A percentile compares a stretch with the other conserved stretches of the same genome.
Conservation (phyloP, 2,113 vertebrate genomes). For the Lampris megalopsis region DNA sequence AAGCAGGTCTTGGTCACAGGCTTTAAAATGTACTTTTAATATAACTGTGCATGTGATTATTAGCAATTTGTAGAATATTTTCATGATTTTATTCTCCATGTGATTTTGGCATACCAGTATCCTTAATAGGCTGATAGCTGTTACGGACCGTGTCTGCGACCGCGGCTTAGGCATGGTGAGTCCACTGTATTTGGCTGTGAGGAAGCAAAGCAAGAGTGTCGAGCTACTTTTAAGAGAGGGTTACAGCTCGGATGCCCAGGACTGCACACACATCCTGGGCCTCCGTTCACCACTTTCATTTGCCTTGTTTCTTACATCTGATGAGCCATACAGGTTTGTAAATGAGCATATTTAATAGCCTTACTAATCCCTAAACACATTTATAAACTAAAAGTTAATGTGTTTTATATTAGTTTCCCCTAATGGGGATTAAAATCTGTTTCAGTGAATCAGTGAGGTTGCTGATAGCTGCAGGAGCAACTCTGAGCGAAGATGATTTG, state of each 20-base stretch:
- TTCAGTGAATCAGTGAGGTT: constrained; percentile 62
- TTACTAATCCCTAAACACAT: background rate
- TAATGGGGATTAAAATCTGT: background rate
- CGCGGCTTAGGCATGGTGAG: constrained; percentile 85
- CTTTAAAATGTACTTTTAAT: no score
- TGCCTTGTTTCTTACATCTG: constrained; percentile 17
- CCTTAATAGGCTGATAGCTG: constrained; percentile 81
- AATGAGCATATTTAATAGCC: accelerated
- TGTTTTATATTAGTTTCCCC: background rate
- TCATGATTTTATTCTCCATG: background rate
- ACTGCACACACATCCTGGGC: constrained; percentile 76
- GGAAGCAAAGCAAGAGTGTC: constrained; percentile 75
- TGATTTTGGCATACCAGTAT: constrained; percentile 61
- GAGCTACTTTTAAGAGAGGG: constrained; percentile 84
- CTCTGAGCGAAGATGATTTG: constrained; percentile 58
- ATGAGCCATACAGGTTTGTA: constrained; percentile 38
- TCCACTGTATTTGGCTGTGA: constrained; percentile 90
- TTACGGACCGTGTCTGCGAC: constrained; percentile 84
- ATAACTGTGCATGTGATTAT: no score
- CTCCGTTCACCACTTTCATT: constrained; percentile 82
- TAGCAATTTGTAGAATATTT: background rate
- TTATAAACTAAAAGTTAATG: background rate
- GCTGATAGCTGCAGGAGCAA: constrained; percentile 73
- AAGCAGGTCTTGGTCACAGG: no score
- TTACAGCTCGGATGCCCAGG: constrained; percentile 91